Conservation (phyloP, 2,888 invertebrate genomes). For the Ellobium chinense region DNA sequence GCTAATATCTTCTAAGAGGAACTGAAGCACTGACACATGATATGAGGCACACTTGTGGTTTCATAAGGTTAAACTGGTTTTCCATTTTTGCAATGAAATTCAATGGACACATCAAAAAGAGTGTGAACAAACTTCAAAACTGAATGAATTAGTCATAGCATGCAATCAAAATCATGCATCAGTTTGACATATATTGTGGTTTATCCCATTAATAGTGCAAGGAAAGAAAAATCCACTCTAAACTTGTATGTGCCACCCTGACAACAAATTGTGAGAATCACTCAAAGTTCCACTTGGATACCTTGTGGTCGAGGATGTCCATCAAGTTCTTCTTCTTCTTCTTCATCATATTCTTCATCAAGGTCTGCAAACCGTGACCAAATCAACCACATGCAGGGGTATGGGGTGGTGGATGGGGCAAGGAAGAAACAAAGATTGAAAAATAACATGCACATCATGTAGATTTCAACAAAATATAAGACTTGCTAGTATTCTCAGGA, state of each 20-base stretch:
- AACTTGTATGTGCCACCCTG: not conserved
- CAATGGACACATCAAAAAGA: not conserved
- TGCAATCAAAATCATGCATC: not conserved
- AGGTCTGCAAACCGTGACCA: slow-evolving; percentile 16
- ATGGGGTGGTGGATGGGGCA: not conserved
- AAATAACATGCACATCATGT: slow-evolving; percentile 2
- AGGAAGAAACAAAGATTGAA: not conserved
- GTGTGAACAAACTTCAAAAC: not conserved
- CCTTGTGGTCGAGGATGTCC: slow-evolving; percentile 20
- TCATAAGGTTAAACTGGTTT: too few species aligned
- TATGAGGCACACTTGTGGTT: too few species aligned
- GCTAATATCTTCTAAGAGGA: too few species aligned
- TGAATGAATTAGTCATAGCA: not conserved
- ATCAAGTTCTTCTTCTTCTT: slow-evolving; percentile 5
- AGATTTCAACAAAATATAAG: not conserved
- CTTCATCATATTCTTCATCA: too few species aligned
- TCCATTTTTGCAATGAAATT: too few species aligned
- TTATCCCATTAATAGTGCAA: not conserved
- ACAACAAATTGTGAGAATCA: not conserved
- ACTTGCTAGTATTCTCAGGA: too few species aligned
- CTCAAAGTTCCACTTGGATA: not conserved
- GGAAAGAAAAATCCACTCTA: not conserved
- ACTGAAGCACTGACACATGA: too few species aligned
- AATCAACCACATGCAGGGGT: slow-evolving; percentile 21
- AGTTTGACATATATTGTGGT: not conserved